Base-by-base conservation (phyloP, 2,113 vertebrate species). In the Proteles cristata region DNA sequence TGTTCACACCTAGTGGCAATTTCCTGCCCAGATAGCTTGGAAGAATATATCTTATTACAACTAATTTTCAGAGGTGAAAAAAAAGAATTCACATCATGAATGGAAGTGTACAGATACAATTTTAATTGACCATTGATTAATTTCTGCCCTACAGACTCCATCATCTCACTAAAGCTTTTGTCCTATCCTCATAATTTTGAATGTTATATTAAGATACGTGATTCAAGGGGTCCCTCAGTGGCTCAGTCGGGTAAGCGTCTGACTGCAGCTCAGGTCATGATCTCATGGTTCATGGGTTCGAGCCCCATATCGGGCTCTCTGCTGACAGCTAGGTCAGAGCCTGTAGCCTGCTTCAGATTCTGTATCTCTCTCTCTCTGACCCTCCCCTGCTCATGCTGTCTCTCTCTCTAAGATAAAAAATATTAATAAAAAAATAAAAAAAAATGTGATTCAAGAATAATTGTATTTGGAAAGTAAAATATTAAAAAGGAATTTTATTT, bases 31-130 rank as follows among this genome's bases (percentile, higher is more conserved):
- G 28, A 65, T 88, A 76, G 80, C 8, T 81, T 61, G 69, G 17
- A 33, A 84, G 77, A 80, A 79, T 73, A 5, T 28, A 90, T 82
- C 35, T 94, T 94, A 96, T 95, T 91, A 79, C 45, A 74, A 50
- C 53, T 89, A 68, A 76, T 95, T 96, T 96, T 80, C 69, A 80
- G 26, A 87, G 11, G n/a, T 79, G 19, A 96, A 73, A 88, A 77
- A 95, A 93, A 53, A 33, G 4, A 65, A 74, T 73, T 28, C 12
- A 43, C 17, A 68, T 66, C 31, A 55, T 55, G 19, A 97, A 28
- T 28, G 58, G 63, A 74, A 80, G 17, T 73, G 17, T 14, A 77
- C 19, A 50, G 15, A 33, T 55, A 61, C 2, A 61, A 39, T 58
- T 96, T 93, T 91, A 88, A 90, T 45, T 76, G 76, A 85, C 35